These are phyloP conservation scores for Spinus pinus DNA, from an alignment of 2,797 vertebrate species.

Conservation along the genomic window DNA sequence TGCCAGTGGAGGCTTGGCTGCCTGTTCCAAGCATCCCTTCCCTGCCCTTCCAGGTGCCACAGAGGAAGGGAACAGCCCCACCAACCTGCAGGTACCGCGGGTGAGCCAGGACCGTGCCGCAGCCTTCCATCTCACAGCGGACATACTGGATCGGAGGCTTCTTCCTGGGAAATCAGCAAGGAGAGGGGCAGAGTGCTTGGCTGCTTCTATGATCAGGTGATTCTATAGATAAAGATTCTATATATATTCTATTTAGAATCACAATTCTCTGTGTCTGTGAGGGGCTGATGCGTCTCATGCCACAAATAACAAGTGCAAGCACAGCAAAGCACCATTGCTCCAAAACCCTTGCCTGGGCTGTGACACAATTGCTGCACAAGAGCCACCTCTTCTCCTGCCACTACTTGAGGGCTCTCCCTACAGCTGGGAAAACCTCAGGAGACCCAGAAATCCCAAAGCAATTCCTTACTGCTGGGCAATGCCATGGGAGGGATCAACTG, in stretches of 20 bases:
- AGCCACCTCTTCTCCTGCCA: not conserved
- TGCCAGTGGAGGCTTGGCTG: not conserved
- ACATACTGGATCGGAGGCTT: constrained; percentile 98
- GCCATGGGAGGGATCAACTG: not conserved
- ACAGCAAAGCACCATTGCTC: not conserved
- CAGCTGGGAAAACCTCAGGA: not conserved
- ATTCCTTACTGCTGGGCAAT: not conserved
- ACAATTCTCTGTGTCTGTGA: not conserved
- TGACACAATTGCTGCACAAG: not conserved
- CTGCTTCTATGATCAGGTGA: not conserved
- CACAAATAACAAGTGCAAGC: not conserved
- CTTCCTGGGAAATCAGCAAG: constrained; percentile 79
- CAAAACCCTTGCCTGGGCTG: not conserved
- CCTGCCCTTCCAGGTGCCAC: not conserved
- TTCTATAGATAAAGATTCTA: not conserved
- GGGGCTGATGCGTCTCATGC: not conserved
- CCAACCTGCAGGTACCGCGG: constrained; percentile 95
- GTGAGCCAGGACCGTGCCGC: constrained; percentile 94
- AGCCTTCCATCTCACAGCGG: constrained; percentile 98
- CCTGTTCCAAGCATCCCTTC: not conserved
- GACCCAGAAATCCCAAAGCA: not conserved
- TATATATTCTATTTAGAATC: not conserved
- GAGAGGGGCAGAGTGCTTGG: not conserved
- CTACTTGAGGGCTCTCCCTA: not conserved
- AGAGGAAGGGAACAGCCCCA: not conserved